These are phyloP conservation scores for Stenotaenia linearis DNA, from an alignment of 2,888 invertebrate genomes.

Conservation along the genomic window DNA sequence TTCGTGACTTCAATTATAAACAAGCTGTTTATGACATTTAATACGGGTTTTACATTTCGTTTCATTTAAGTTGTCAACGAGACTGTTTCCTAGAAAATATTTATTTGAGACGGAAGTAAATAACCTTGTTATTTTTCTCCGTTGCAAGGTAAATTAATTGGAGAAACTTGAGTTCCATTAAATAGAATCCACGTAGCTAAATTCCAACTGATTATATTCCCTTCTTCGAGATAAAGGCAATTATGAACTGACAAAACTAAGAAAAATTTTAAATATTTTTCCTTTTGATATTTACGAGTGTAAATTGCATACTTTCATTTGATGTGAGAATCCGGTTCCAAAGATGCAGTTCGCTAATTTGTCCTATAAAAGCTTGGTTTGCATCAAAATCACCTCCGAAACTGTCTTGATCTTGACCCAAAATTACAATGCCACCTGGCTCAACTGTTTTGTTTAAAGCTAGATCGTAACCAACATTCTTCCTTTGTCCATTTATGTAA, in stretches of 20 bases:
- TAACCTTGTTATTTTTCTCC: not conserved
- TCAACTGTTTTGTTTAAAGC: not conserved
- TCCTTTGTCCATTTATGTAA: not conserved
- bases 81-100: not conserved
- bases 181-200: not conserved
- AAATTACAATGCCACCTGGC: not conserved
- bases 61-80: not conserved
- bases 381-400: not conserved
- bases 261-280: not conserved
- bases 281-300: not conserved
- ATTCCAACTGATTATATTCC: constrained; percentile 14
- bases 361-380: not conserved
- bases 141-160: constrained; percentile 10
- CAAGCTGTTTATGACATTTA: not conserved
- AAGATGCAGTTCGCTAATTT: not conserved
- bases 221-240: not conserved
- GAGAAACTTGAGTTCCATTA: not conserved
- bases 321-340: not conserved
- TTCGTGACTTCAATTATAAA: not conserved
- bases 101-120: not conserved
- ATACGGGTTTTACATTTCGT: not conserved
- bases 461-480: not conserved
- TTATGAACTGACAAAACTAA: not conserved
- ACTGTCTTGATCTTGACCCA: constrained; percentile 2
- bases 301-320: not conserved